Percentiles rank a stretch among this genome's conserved stretches.
Conservation (phyloP, 1,140 invertebrate genomes). For the Amphibalanus amphitrite region DNA sequence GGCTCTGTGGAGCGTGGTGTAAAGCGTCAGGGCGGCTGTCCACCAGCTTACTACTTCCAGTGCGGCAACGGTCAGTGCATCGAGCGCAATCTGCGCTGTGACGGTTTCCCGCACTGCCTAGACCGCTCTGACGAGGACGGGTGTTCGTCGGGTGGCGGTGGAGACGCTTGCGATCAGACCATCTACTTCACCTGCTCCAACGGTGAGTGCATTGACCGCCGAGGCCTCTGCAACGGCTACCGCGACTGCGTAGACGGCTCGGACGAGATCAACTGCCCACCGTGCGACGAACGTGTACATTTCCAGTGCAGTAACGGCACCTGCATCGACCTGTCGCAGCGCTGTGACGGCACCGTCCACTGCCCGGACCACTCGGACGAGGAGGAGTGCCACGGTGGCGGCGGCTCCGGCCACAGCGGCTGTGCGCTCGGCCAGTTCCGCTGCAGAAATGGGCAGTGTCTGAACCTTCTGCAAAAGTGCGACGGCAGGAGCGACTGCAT, state of each 20-base stretch:
- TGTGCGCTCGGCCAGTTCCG: conserved; percentile 24
- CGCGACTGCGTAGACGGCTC: conserved; percentile 18
- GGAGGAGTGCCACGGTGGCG: conserved; percentile 35
- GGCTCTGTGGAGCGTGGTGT: no score
- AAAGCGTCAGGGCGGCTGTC: no score
- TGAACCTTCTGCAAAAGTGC: conserved; percentile 62
- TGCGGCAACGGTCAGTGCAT: no score
- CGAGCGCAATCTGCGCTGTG: no score
- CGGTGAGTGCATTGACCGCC: conserved; percentile 14
- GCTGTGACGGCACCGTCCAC: conserved; percentile 63
- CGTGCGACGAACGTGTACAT: conserved; percentile 13
- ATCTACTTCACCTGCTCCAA: no score
- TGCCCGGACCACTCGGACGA: conserved; percentile 70
- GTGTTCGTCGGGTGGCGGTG: no score
- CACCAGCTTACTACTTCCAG: no score
- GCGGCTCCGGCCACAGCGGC: conserved; percentile 19
- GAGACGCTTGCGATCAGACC: no score
- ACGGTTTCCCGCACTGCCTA: no score
- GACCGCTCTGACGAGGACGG: no score
- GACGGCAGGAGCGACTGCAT: conserved; percentile 74
- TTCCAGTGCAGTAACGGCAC: conserved; percentile 46
- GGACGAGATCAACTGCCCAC: conserved; percentile 19
- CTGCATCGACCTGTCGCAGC: conserved; percentile 68
- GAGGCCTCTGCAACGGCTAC: conserved; percentile 15
- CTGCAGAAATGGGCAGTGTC: conserved; percentile 48